These are phyloP conservation scores for Caenorhabditis sp. DNA, from an alignment of 2,888 invertebrate genomes.

Conservation along the genomic window DNA sequence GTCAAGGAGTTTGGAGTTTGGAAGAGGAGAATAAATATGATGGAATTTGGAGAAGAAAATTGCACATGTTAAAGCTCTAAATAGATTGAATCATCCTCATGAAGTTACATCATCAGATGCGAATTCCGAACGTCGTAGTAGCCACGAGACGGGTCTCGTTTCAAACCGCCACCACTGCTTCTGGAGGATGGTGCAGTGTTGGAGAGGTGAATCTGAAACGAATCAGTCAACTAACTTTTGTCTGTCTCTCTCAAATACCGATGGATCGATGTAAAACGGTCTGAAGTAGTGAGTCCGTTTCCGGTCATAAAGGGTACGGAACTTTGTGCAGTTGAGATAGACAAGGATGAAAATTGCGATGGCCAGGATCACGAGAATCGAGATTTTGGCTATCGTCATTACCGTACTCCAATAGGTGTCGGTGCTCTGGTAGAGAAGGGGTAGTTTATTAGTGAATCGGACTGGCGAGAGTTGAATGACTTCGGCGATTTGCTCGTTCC, in stretches of 20 bases:
- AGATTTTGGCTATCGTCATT: constrained; percentile 69
- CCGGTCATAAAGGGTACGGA: constrained; percentile 72
- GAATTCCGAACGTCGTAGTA: constrained; percentile 63
- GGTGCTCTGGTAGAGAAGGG: constrained; percentile 13
- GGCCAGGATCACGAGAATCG: constrained; percentile 67
- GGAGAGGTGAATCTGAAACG: constrained; percentile 58
- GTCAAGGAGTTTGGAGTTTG: neutral
- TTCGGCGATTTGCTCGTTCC: constrained; percentile 55
- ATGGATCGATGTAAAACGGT: constrained; percentile 73
- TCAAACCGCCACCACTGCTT: constrained; percentile 43
- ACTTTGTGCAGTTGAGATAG: constrained; percentile 76
- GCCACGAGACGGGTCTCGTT: constrained; percentile 58
- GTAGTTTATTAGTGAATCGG: constrained; percentile 65
- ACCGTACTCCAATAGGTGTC: constrained; percentile 67
- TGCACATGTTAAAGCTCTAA: constrained; percentile 33
- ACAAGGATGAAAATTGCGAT: constrained; percentile 73
- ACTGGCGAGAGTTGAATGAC: constrained; percentile 67
- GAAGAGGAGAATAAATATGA: constrained; percentile 1
- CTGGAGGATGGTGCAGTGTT: constrained; percentile 38
- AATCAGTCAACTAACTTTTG: no score
- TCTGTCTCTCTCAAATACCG: constrained; percentile 56
- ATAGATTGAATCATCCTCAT: no score
- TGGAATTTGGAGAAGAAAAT: neutral
- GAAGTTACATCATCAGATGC: constrained; percentile 57
- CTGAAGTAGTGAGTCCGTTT: constrained; percentile 75